Conservation (phyloP, 1,140 invertebrate genomes). For the Holcopasites calliopsidis region DNA sequence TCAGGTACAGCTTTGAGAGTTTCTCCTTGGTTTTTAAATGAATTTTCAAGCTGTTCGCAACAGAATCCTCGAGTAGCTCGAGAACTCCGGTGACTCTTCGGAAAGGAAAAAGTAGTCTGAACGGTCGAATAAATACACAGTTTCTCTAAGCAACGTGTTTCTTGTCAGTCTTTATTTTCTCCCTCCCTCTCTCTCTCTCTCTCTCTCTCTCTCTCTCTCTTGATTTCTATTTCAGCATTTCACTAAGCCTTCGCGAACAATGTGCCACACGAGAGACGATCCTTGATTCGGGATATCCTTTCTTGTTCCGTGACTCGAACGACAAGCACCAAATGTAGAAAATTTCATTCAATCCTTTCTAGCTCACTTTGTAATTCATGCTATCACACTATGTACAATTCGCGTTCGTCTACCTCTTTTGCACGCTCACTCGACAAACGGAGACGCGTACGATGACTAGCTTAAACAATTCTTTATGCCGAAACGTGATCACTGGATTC, state of each 20-base stretch:
- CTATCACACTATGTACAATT: constrained; percentile 16
- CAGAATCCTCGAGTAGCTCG: constrained; percentile 61
- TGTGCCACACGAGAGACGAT: neutral
- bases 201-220: neutral
- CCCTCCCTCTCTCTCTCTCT: constrained; percentile 20
- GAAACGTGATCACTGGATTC: neutral
- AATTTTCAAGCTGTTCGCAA: constrained; percentile 67
- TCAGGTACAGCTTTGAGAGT: constrained; percentile 72
- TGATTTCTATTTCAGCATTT: neutral
- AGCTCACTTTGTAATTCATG: constrained; percentile 10
- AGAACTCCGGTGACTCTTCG: constrained; percentile 48
- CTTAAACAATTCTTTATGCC: constrained; percentile 58
- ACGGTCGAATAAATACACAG: constrained; percentile 21
- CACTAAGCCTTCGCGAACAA: neutral
- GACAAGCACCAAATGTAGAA: neutral
- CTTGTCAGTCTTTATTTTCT: constrained; percentile 46
- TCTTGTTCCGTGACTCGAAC: neutral
- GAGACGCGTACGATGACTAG: constrained; percentile 63
- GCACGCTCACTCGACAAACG: neutral
- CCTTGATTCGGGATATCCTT: neutral
- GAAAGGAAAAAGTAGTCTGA: constrained; percentile 25
- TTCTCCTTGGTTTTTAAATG: constrained; percentile 64
- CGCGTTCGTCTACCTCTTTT: neutral
- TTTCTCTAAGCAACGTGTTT: neutral
- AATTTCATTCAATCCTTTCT: neutral